Evolutionary conservation across 2,113 vertebrate species (phyloP).

Genomic region (Embiotoca jacksoni): DNA sequence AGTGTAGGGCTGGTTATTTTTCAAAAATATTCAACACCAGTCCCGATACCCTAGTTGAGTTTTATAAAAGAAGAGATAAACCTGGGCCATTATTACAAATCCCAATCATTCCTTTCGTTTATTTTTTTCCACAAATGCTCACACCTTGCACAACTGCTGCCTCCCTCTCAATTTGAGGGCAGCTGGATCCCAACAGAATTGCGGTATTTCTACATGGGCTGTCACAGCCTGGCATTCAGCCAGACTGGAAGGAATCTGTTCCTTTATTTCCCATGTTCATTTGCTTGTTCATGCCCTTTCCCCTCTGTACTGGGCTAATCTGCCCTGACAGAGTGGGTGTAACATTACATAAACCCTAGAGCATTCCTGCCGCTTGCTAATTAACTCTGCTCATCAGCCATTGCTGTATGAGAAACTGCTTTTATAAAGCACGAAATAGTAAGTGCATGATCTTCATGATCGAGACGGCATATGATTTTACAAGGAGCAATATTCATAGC

Average conservation of each 20-base stretch:
- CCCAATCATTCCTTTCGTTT: not conserved
- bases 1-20: too few species aligned
- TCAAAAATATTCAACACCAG: too few species aligned
- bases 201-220: slow-evolving; percentile 38
- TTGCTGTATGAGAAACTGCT: slow-evolving; percentile 31
- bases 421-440: slow-evolving; percentile 41
- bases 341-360: slow-evolving; percentile 74
- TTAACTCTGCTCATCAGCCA: slow-evolving; percentile 68
- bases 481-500: not conserved
- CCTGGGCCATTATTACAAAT: slow-evolving; percentile 5
- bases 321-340: slow-evolving; percentile 73
- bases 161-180: slow-evolving; percentile 27
- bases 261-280: slow-evolving; percentile 67
- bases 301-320: slow-evolving; percentile 63
- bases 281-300: slow-evolving; percentile 65
- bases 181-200: slow-evolving; percentile 34
- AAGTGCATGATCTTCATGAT: slow-evolving; percentile 23
- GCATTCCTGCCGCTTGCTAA: slow-evolving; percentile 60
- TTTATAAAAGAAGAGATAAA: not conserved
- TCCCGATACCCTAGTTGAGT: not conserved
- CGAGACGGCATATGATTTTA: slow-evolving; percentile 9
- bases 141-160: not conserved
- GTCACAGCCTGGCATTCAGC: slow-evolving; percentile 49
- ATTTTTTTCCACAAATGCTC: not conserved
- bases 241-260: slow-evolving; percentile 49